Evolutionary conservation across 2,888 invertebrate genomes (phyloP).

Genomic region (Chloroclysta siterata): DNA sequence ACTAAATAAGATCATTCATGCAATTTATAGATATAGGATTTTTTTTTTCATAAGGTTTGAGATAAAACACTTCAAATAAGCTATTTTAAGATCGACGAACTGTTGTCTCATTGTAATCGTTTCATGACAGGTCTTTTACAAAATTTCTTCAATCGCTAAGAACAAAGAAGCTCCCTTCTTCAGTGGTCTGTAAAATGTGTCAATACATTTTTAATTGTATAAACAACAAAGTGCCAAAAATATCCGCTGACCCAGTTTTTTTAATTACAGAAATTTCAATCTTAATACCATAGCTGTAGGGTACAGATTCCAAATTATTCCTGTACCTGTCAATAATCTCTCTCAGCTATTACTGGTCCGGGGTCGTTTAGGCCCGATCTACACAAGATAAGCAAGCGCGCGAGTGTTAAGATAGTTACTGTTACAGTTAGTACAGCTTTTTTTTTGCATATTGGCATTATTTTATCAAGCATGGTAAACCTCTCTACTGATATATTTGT

Average conservation of each 20-base stretch:
- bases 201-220: constrained; percentile 10
- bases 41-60: too few relatives aligned
- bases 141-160: neutral
- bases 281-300: constrained; percentile 19
- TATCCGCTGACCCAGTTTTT: constrained; percentile 24
- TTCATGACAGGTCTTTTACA: neutral
- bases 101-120: neutral
- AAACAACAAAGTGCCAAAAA: constrained; percentile 22
- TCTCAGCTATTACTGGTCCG: constrained; percentile 36
- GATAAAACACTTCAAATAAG: too few relatives aligned
- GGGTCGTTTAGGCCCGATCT: constrained; percentile 18
- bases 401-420: neutral
- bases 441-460: too few relatives aligned
- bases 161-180: neutral
- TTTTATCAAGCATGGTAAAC: too few relatives aligned
- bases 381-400: neutral
- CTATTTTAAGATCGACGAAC: too few relatives aligned
- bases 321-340: constrained; percentile 34
- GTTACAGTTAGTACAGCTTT: too few relatives aligned
- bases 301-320: constrained; percentile 29
- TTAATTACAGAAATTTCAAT: constrained; percentile 11
- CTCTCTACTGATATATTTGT: too few relatives aligned
- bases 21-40: too few relatives aligned
- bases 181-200: neutral
- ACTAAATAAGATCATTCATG: too few relatives aligned